Percentiles rank a stretch among this genome's conserved stretches.
phyloP scores from a whole-genome alignment of 2,797 vertebrate species.

The Fringilla coelebs region DNA sequence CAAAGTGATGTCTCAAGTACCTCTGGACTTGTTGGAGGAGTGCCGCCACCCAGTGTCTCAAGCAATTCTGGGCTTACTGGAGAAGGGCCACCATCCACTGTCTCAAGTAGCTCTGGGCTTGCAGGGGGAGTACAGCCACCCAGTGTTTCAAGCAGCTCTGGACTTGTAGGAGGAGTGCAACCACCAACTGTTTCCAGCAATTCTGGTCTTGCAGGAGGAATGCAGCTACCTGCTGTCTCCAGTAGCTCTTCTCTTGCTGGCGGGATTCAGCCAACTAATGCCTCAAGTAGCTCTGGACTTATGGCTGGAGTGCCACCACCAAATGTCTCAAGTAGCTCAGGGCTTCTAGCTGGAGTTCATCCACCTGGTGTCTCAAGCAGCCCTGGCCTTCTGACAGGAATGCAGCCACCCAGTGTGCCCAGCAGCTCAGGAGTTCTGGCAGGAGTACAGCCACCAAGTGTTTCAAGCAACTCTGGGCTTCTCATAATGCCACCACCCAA shows the following conservation, averaged over 20 bases:
- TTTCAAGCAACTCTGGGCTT: slow-evolving; percentile 75
- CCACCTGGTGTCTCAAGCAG: slow-evolving; percentile 71
- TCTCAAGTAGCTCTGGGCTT: slow-evolving; percentile 83
- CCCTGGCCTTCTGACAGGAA: slow-evolving; percentile 70
- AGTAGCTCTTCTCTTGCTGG: slow-evolving; percentile 81
- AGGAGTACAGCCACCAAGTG: slow-evolving; percentile 72
- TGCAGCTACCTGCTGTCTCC: slow-evolving; percentile 70
- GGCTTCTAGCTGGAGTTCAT: slow-evolving; percentile 76
- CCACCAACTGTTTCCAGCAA: slow-evolving; percentile 68
- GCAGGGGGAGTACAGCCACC: slow-evolving; percentile 70
- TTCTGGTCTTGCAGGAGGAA: slow-evolving; percentile 69
- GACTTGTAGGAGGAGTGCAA: slow-evolving; percentile 72
- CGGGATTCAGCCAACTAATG: slow-evolving; percentile 66
- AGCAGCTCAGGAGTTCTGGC: slow-evolving; percentile 73
- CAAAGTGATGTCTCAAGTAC: slow-evolving; percentile 72
- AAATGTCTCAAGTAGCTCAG: slow-evolving; percentile 79
- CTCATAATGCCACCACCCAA: slow-evolving; percentile 75
- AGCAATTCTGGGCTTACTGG: slow-evolving; percentile 70
- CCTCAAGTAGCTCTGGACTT: slow-evolving; percentile 73
- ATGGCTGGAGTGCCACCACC: slow-evolving; percentile 71
- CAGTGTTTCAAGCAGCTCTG: slow-evolving; percentile 71
- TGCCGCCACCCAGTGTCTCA: slow-evolving; percentile 69
- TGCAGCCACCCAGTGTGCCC: slow-evolving; percentile 71
- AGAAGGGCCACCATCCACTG: slow-evolving; percentile 68
- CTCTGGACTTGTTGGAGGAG: slow-evolving; percentile 75